Percentiles rank a stretch among this genome's conserved stretches.
Conservation (phyloP, 1,140 invertebrate species). For the Hypothenemus hampei region DNA sequence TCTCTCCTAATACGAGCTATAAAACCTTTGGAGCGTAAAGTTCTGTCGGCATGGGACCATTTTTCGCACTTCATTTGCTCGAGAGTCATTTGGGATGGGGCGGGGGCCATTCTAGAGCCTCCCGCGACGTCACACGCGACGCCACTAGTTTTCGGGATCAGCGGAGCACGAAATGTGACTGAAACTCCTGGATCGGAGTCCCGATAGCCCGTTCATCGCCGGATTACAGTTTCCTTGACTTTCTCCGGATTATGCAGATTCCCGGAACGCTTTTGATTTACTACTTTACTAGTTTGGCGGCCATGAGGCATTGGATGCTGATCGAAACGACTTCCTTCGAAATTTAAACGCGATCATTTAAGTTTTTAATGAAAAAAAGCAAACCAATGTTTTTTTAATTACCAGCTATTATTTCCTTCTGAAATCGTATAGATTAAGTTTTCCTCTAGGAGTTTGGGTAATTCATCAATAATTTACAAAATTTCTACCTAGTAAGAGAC, state of each 20-base stretch:
- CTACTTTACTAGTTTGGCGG: neutral
- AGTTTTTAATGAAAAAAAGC: too few relatives aligned
- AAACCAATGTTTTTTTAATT: too few relatives aligned
- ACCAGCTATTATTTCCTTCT: too few relatives aligned
- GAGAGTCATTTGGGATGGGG: constrained; percentile 1
- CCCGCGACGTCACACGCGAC: constrained; percentile 3
- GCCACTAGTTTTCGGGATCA: constrained; percentile 1
- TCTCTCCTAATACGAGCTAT: too few relatives aligned
- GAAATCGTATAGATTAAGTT: too few relatives aligned
- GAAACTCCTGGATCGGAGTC: neutral
- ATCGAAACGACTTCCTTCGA: too few relatives aligned
- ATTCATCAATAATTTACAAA: too few relatives aligned
- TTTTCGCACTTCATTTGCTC: constrained; percentile 5
- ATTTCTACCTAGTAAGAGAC: too few relatives aligned
- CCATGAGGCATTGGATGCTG: too few relatives aligned
- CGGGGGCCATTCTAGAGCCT: too few relatives aligned
- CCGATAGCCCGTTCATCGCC: constrained; percentile 2
- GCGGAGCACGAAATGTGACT: constrained; percentile 3
- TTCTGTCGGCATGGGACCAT: neutral
- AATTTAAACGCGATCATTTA: too few relatives aligned
- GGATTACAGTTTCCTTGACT: neutral
- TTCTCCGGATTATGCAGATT: neutral
- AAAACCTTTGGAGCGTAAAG: constrained; percentile 1
- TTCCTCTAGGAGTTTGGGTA: too few relatives aligned
- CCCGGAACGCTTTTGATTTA: neutral